Evolutionary conservation across 2,113 vertebrate species (phyloP).

Genomic region (Illadopsis cleaveri): DNA sequence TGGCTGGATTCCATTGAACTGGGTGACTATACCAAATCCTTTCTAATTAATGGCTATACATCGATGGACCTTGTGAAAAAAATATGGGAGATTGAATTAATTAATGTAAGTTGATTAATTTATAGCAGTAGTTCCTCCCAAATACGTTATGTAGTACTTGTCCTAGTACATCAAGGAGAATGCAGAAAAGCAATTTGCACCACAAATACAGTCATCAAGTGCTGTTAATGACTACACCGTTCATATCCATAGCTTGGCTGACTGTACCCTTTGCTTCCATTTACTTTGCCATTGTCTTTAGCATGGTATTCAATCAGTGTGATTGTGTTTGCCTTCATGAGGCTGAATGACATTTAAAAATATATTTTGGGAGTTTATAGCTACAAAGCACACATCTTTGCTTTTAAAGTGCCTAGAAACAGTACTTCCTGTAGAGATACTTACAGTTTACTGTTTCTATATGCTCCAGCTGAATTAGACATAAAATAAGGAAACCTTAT

Average conservation of each 20-base stretch:
- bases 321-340: neutral
- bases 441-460: neutral
- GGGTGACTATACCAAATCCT: constrained; percentile 96
- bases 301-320: neutral
- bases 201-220: neutral
- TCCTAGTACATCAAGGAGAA: neutral
- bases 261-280: constrained; percentile 8
- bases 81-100: constrained; percentile 98
- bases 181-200: neutral
- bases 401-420: neutral
- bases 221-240: neutral
- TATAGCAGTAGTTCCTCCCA: constrained; percentile 10
- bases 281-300: constrained; percentile 27
- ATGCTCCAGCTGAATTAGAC: neutral
- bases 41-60: constrained; percentile 96
- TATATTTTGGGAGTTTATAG: neutral
- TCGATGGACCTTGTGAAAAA: constrained; percentile 99
- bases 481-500: neutral
- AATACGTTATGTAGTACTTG: neutral
- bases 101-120: constrained; percentile 87
- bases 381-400: neutral
- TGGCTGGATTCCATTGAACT: constrained; percentile 98
- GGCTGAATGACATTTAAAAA: constrained; percentile 34
- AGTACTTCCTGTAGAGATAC: neutral
- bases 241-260: neutral